Evolutionary conservation across 2,113 vertebrate genomes (phyloP).

Genomic region (Campylomormyrus numenius): DNA sequence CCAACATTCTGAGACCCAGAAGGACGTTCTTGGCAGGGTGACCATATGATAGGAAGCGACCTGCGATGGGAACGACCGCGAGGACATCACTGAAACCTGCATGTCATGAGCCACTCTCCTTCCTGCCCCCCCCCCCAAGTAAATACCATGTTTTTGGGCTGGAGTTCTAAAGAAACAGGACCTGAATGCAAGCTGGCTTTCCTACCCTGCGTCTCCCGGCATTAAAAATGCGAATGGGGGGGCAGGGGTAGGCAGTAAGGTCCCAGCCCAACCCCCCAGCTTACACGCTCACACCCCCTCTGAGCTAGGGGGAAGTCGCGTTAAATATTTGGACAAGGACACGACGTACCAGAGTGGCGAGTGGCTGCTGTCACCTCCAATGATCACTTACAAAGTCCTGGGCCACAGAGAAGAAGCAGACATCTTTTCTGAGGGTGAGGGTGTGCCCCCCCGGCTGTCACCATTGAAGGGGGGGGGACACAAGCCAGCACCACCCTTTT

Average conservation of each 20-base stretch:
- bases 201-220: constrained; percentile 16
- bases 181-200: constrained; percentile 26
- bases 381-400: background rate
- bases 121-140: constrained; percentile 24
- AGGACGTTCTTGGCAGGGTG: background rate
- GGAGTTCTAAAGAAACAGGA: constrained; percentile 32
- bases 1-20: background rate
- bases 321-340: constrained; percentile 52
- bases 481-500: constrained; percentile 45
- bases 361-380: constrained; percentile 28
- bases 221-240: constrained; percentile 19
- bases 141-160: constrained; percentile 12
- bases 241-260: background rate
- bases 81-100: background rate
- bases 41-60: background rate
- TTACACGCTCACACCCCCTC: constrained; percentile 5
- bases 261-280: background rate
- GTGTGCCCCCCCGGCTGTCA: constrained; percentile 52
- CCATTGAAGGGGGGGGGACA: constrained; percentile 32
- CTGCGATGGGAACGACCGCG: background rate
- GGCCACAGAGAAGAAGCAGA: constrained; percentile 17
- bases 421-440: constrained; percentile 54
- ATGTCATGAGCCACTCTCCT: constrained; percentile 28
- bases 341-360: background rate
- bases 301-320: constrained; percentile 43